These are phyloP conservation scores for Triplophysa yarkandensis DNA, from an alignment of 2,797 vertebrate genomes.

Conservation along the genomic window DNA sequence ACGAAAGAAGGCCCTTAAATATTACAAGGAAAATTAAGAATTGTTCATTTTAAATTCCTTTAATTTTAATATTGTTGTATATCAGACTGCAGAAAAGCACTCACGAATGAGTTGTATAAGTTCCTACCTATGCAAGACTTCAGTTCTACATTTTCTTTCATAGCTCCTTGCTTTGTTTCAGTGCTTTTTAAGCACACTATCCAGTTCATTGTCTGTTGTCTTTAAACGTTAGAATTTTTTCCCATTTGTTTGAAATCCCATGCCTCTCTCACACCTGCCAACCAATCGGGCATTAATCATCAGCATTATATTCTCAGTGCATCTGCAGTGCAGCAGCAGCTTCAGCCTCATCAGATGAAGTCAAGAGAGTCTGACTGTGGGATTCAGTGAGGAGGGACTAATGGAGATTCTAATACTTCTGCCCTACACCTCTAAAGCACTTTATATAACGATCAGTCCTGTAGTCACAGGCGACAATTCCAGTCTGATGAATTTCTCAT, in stretches of 20 bases:
- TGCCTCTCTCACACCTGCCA: slow-evolving; percentile 36
- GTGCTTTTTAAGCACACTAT: slow-evolving; percentile 15
- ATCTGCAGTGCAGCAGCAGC: slow-evolving; percentile 29
- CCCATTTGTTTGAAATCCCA: slow-evolving; percentile 25
- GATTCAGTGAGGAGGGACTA: slow-evolving; percentile 34
- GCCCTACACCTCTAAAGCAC: slow-evolving; percentile 23
- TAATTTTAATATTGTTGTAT: not conserved
- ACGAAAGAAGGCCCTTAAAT: too few species aligned
- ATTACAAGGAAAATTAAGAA: too few species aligned
- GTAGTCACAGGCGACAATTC: not conserved
- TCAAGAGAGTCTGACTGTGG: slow-evolving; percentile 17
- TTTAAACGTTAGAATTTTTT: slow-evolving; percentile 7
- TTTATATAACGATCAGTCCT: slow-evolving; percentile 12
- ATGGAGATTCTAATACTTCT: slow-evolving; percentile 33
- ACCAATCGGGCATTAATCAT: slow-evolving; percentile 45
- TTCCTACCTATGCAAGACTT: not conserved
- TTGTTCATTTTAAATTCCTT: too few species aligned
- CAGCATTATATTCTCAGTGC: slow-evolving; percentile 36
- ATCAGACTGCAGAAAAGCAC: not conserved
- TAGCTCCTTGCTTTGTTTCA: slow-evolving; percentile 2
- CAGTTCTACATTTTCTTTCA: not conserved
- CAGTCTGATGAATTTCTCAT: slow-evolving; percentile 11
- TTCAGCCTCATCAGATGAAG: slow-evolving; percentile 19
- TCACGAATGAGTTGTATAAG: not conserved
- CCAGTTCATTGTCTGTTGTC: slow-evolving; percentile 21